Conservation (phyloP, 64 coral and sea anemone species). For the Porites lutea region DNA sequence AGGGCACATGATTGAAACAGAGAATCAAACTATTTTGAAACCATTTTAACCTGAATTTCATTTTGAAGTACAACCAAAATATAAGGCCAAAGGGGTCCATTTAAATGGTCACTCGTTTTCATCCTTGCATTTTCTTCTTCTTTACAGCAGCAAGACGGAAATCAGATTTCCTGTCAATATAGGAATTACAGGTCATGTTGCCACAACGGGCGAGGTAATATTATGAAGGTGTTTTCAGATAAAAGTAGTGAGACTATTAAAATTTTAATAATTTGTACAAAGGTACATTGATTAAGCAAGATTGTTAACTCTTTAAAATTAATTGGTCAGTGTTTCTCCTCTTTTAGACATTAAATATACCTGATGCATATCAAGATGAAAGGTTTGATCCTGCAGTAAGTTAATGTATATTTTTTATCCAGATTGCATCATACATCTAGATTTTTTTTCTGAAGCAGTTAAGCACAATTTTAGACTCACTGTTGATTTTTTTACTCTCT, state of each 20-base stretch:
- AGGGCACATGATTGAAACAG: too few species aligned
- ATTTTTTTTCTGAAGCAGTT: too few species aligned
- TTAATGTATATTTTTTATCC: background rate
- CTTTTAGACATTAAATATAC: constrained; percentile 92
- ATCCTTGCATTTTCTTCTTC: background rate
- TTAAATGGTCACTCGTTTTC: too few species aligned
- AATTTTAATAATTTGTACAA: background rate
- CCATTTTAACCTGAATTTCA: too few species aligned
- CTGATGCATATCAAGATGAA: constrained; percentile 93
- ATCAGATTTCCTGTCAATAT: constrained; percentile 97
- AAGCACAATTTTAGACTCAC: too few species aligned
- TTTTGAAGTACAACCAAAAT: too few species aligned
- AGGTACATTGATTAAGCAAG: too few species aligned
- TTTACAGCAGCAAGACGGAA: constrained; percentile 91
- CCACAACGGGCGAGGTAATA: constrained; percentile 92
- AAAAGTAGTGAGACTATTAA: background rate
- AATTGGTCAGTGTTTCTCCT: background rate
- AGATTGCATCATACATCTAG: too few species aligned
- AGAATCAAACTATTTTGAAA: too few species aligned
- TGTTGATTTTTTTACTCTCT: too few species aligned
- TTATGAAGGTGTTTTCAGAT: too few species aligned
- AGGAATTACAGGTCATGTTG: constrained; percentile 98
- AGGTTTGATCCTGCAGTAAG: constrained; percentile 98
- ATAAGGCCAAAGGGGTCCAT: too few species aligned
- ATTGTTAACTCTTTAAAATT: background rate